Base-by-base conservation (phyloP, 2,113 vertebrate genomes). In the Galbula dea region DNA sequence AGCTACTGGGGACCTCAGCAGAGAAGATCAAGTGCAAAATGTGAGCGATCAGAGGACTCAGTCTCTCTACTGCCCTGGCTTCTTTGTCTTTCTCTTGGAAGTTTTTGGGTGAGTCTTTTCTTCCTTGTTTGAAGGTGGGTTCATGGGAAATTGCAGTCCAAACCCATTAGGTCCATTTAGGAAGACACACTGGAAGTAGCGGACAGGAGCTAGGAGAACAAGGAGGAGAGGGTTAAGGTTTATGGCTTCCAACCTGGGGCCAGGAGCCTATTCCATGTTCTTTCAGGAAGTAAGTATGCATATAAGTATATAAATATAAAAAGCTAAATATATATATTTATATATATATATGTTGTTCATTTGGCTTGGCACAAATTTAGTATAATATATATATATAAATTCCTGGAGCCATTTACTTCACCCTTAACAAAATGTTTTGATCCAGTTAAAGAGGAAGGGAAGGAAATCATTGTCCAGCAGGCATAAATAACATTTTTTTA, bases 171-270 rank as follows among this genome's bases (percentile, higher is more conserved):
- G 94, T 48, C 96, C 97, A 75, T 98, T 96, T 95, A 98, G 75
- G 93, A 98, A 98, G 86, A 98, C 96, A 72, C 97, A 98, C 2
- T 98, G 98, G 93, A 98, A 98, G 94, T 98, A 98, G 87, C 97
- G 98, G 77, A 98, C 96, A 66, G 98, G 97, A 97, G 81, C 98
- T 98, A 73, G 51, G 83, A 69, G 94, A 94, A 77, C 12, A 93
- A 90, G 73, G 52, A 86, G 92, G 49, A 95, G 37, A 39, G 51
- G 15, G 23, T 97, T 93, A 93, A 85, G 39, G 22, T 61, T 88
- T 32, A n/a, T 48, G 26, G 34, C 34, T 81, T 75, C 61, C 34
- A 58, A 62, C 67, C 3, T 48, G n/a, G 39, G n/a, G 12, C 21
- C 13, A 46, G 14, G 54, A 82, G 7, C 65, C 34, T 54, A 30